These are phyloP conservation scores for Amyelois transitella DNA, from an alignment of 1,140 invertebrate species.

Conservation along the genomic window DNA sequence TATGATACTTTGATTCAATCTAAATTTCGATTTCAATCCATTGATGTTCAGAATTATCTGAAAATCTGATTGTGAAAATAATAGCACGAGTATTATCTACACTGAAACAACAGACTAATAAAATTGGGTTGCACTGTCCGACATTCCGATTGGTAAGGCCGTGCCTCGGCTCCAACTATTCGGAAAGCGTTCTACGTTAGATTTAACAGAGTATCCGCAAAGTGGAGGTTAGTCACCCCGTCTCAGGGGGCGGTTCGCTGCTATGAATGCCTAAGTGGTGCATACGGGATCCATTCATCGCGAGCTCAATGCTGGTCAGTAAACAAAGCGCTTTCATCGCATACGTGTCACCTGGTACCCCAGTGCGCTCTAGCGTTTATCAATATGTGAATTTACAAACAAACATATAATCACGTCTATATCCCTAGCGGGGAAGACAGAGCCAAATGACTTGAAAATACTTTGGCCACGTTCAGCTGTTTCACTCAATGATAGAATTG, in stretches of 20 bases:
- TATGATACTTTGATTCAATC: too few species aligned
- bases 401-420: too few species aligned
- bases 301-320: slow-evolving; percentile 48
- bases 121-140: not conserved
- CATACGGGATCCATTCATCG: slow-evolving; percentile 43
- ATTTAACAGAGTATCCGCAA: not conserved
- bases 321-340: slow-evolving; percentile 51
- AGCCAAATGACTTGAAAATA: too few species aligned
- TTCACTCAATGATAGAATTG: too few species aligned
- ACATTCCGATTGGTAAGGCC: not conserved
- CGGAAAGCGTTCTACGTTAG: slow-evolving; percentile 1
- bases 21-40: too few species aligned
- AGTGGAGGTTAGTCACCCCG: slow-evolving; percentile 42
- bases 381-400: too few species aligned
- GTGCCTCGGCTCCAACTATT: not conserved
- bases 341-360: slow-evolving; percentile 50
- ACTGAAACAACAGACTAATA: not conserved
- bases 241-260: slow-evolving; percentile 26
- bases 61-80: too few species aligned
- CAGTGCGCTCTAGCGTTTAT: slow-evolving; percentile 25
- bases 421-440: too few species aligned
- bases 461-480: too few species aligned
- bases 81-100: too few species aligned
- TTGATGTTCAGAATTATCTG: too few species aligned
- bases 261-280: slow-evolving; percentile 53